Conservation (phyloP, 2,888 invertebrate genomes). For the Xestobium rufovillosum region DNA sequence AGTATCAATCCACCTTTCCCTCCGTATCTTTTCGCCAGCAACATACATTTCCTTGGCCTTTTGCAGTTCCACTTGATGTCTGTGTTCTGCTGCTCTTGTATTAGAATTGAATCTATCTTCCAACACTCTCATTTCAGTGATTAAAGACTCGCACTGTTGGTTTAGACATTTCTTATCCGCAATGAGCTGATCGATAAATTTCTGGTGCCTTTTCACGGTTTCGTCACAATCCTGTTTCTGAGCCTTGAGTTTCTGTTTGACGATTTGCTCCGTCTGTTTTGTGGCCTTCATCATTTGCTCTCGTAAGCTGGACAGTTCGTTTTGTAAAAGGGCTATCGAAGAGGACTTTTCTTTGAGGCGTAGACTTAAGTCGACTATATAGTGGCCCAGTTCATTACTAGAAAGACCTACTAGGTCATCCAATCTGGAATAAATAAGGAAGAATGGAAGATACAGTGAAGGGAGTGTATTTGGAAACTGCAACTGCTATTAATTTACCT, state of each 20-base stretch:
- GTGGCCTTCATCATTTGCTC: slow-evolving; percentile 42
- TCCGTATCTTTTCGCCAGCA: slow-evolving; percentile 66
- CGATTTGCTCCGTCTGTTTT: slow-evolving; percentile 40
- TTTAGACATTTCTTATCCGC: slow-evolving; percentile 71
- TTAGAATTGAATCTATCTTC: slow-evolving; percentile 60
- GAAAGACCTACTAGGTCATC: slow-evolving; percentile 50
- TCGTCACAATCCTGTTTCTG: slow-evolving; percentile 67
- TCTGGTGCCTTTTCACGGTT: slow-evolving; percentile 70
- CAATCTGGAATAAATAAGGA: slow-evolving; percentile 40
- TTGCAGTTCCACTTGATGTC: slow-evolving; percentile 66
- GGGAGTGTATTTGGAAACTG: neutral
- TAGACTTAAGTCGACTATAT: slow-evolving; percentile 53
- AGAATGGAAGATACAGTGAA: neutral
- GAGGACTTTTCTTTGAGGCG: slow-evolving; percentile 55
- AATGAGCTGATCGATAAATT: slow-evolving; percentile 74
- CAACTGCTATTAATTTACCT: slow-evolving; percentile 29
- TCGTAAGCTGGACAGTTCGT: slow-evolving; percentile 52
- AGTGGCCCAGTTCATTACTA: slow-evolving; percentile 51
- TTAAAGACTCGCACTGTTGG: slow-evolving; percentile 64
- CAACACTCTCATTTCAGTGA: slow-evolving; percentile 55
- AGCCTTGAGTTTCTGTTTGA: slow-evolving; percentile 44
- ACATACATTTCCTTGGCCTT: slow-evolving; percentile 68
- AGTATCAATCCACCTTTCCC: slow-evolving; percentile 74
- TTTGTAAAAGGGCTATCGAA: slow-evolving; percentile 52
- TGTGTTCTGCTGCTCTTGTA: slow-evolving; percentile 63